A percentile compares a stretch with the other conserved stretches of the same genome.
These are phyloP conservation scores for Gymnoscopelus microlampas DNA, from an alignment of 2,797 vertebrate species.

Conservation along the genomic window DNA sequence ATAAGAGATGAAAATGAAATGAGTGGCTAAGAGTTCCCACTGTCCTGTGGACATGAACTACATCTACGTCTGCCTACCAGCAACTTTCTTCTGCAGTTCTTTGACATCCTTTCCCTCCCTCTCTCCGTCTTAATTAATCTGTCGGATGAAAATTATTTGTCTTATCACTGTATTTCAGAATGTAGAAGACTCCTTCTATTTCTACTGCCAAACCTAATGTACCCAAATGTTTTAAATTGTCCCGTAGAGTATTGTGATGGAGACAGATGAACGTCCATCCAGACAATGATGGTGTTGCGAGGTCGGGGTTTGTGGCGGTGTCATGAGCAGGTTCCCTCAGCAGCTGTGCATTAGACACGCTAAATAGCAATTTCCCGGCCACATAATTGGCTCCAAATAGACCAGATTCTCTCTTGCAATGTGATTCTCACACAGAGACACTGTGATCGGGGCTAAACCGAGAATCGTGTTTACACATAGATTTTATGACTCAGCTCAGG, in stretches of 20 bases:
- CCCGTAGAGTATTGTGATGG: slow-evolving; percentile 2
- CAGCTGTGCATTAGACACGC: slow-evolving; percentile 73
- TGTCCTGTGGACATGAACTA: slow-evolving; percentile 34
- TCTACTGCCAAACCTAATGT: slow-evolving; percentile 10
- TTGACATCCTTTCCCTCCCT: slow-evolving; percentile 8
- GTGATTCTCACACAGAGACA: slow-evolving; percentile 31
- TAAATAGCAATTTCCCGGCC: slow-evolving; percentile 72
- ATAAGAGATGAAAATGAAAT: not conserved
- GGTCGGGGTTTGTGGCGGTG: slow-evolving; percentile 36
- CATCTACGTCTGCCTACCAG: slow-evolving; percentile 17
- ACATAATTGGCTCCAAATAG: slow-evolving; percentile 74
- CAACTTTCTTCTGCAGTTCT: slow-evolving; percentile 18
- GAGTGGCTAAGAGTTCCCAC: slow-evolving; percentile 12
- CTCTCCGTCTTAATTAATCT: not conserved
- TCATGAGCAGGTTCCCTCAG: slow-evolving; percentile 53
- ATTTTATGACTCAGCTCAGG: slow-evolving; percentile 29
- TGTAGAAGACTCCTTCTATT: slow-evolving; percentile 9
- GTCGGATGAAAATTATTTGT: slow-evolving; percentile 15
- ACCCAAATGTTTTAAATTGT: not conserved
- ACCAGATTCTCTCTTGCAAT: slow-evolving; percentile 61
- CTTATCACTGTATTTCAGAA: slow-evolving; percentile 29
- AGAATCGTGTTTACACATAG: slow-evolving; percentile 38
- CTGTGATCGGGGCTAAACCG: slow-evolving; percentile 39
- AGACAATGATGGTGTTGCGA: slow-evolving; percentile 28
- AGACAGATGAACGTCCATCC: not conserved